These are phyloP conservation scores for Pseudomyrmex sp. DNA, from an alignment of 1,140 invertebrate species.

Conservation along the genomic window DNA sequence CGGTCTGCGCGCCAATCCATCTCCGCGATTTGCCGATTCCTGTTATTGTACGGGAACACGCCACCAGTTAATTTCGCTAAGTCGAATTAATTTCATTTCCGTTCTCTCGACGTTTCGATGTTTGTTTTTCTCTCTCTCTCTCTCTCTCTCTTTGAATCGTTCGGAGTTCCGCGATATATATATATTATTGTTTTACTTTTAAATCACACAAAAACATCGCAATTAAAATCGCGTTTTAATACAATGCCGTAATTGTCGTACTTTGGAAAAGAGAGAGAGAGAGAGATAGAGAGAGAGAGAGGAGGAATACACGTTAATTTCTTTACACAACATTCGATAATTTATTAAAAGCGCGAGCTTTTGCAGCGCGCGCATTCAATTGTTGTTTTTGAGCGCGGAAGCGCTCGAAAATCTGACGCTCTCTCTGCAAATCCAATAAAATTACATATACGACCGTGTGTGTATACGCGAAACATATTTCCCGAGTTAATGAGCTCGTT, in stretches of 20 bases:
- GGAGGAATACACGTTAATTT: too few relatives aligned
- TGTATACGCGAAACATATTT: constrained; percentile 26
- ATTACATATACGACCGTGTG: not conserved
- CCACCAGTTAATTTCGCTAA: constrained; percentile 12
- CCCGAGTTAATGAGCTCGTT: constrained; percentile 66
- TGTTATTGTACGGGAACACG: constrained; percentile 6
- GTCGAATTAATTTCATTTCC: not conserved
- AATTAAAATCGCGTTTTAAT: too few relatives aligned
- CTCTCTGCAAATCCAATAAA: not conserved
- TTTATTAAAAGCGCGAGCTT: too few relatives aligned
- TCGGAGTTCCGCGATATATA: not conserved
- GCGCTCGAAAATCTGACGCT: not conserved
- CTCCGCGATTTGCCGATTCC: constrained; percentile 4
- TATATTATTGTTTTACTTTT: not conserved
- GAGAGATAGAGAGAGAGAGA: too few relatives aligned
- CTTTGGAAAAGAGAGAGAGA: too few relatives aligned
- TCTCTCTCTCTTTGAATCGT: too few relatives aligned
- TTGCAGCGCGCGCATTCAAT: too few relatives aligned
- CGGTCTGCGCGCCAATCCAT: not conserved
- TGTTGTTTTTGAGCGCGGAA: not conserved
- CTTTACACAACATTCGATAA: too few relatives aligned
- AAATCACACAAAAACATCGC: not conserved
- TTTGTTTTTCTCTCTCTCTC: too few relatives aligned
- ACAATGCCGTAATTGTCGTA: too few relatives aligned
- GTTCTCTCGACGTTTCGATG: not conserved